A percentile compares a stretch with the other conserved stretches of the same genome.
phyloP scores from a whole-genome alignment of 2,113 vertebrate species.

The Lonchura striata region DNA sequence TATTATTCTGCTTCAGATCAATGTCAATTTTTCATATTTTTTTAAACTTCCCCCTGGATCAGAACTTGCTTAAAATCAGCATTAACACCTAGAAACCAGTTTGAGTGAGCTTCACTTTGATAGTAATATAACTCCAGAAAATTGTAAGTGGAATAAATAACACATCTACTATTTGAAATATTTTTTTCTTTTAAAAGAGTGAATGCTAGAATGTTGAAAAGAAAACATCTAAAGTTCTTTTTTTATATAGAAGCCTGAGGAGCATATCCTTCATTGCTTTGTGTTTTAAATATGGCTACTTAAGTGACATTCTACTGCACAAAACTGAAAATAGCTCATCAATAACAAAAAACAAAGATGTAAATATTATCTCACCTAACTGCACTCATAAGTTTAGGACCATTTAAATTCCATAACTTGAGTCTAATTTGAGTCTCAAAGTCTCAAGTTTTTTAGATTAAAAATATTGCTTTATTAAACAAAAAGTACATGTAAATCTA shows the following conservation, averaged over 20 bases:
- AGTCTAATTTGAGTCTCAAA: background rate
- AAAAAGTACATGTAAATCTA: background rate
- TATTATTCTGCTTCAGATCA: background rate
- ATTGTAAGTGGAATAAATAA: background rate
- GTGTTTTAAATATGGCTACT: background rate
- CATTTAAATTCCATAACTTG: background rate
- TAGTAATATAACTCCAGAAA: background rate
- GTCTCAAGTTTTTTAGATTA: background rate
- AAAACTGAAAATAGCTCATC: background rate
- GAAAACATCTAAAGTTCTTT: background rate
- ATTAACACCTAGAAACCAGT: background rate
- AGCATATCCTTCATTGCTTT: background rate
- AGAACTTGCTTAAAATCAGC: background rate
- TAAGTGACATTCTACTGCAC: background rate
- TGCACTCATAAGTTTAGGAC: background rate
- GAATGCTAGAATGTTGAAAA: background rate
- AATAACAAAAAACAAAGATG: background rate
- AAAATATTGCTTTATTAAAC: slow-evolving; percentile 5
- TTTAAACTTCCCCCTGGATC: background rate
- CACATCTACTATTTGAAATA: background rate
- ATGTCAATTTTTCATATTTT: background rate
- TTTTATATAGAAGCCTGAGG: background rate
- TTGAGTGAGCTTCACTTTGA: background rate
- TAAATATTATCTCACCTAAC: background rate
- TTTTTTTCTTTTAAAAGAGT: background rate